phyloP scores from a whole-genome alignment of 2,113 vertebrate genomes.

The Gymnobelideus leadbeateri region DNA sequence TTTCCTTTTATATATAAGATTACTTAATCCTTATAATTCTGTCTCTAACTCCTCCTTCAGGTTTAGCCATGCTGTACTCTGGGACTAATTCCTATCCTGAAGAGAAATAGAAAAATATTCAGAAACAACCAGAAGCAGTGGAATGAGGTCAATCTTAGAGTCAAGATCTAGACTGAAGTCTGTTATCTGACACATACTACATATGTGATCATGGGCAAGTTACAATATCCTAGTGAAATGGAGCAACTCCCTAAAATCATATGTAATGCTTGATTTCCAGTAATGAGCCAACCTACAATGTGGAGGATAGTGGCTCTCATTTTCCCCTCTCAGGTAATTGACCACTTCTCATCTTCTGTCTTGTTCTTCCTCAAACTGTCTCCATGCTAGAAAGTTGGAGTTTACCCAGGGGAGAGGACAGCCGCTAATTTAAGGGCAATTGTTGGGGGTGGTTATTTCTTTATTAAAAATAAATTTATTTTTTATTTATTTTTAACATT shows the following conservation, averaged over 20 bases:
- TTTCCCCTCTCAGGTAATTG: neutral
- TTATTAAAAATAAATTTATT: neutral
- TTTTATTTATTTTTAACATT: no score
- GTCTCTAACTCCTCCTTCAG: neutral
- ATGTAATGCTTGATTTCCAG: neutral
- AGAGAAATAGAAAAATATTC: neutral
- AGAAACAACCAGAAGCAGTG: neutral
- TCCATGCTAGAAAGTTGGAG: neutral
- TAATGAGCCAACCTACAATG: neutral
- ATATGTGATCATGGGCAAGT: neutral
- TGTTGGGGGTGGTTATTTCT: neutral
- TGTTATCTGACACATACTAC: neutral
- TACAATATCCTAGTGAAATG: neutral
- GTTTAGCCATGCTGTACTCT: neutral
- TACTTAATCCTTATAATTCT: neutral
- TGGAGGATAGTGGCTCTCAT: neutral
- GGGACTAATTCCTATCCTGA: neutral
- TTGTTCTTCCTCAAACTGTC: neutral
- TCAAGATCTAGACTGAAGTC: neutral
- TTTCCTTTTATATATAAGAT: rapidly evolving
- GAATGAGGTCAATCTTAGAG: neutral
- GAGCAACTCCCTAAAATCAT: neutral
- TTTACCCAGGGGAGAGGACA: neutral
- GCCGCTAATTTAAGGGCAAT: no score
- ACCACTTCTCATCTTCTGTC: neutral